phyloP scores from a whole-genome alignment of 2,797 vertebrate genomes.

The Apogon talboti region DNA sequence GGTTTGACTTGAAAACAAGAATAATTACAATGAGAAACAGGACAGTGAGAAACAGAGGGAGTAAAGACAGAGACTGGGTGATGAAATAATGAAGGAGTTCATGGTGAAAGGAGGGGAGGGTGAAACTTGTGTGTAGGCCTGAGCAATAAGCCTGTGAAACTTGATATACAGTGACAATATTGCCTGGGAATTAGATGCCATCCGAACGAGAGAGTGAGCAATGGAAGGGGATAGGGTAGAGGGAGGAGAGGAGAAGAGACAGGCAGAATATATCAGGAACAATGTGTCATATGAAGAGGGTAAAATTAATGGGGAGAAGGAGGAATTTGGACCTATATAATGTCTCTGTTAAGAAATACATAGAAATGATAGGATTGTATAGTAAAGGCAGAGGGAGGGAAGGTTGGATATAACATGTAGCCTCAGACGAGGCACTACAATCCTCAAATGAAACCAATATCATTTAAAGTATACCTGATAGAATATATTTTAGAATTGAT shows the following conservation, averaged over 20 bases:
- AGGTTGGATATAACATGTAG: neutral
- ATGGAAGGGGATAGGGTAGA: slow-evolving; percentile 11
- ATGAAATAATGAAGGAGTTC: slow-evolving; percentile 23
- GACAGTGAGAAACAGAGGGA: neutral
- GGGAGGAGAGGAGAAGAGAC: neutral
- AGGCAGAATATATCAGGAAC: slow-evolving; percentile 13
- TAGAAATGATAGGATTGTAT: neutral
- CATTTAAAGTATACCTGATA: too few species aligned
- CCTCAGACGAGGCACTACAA: neutral
- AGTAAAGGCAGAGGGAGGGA: too few species aligned
- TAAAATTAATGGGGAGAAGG: neutral
- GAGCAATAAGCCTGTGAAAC: slow-evolving; percentile 37
- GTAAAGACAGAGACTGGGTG: neutral
- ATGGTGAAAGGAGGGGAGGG: neutral
- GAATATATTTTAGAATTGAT: neutral
- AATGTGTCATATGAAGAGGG: neutral
- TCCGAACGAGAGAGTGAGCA: slow-evolving; percentile 28
- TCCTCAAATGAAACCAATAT: too few species aligned
- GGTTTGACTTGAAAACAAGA: neutral
- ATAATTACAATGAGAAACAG: neutral
- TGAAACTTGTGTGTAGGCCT: slow-evolving; percentile 5
- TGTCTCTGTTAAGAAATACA: slow-evolving; percentile 1
- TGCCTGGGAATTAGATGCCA: slow-evolving; percentile 35
- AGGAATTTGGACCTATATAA: neutral
- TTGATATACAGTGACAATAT: slow-evolving; percentile 53